Percentiles rank a stretch among this genome's conserved stretches.
phyloP scores from a whole-genome alignment of 2,113 vertebrate genomes.

The Anser brachyrhynchus region DNA sequence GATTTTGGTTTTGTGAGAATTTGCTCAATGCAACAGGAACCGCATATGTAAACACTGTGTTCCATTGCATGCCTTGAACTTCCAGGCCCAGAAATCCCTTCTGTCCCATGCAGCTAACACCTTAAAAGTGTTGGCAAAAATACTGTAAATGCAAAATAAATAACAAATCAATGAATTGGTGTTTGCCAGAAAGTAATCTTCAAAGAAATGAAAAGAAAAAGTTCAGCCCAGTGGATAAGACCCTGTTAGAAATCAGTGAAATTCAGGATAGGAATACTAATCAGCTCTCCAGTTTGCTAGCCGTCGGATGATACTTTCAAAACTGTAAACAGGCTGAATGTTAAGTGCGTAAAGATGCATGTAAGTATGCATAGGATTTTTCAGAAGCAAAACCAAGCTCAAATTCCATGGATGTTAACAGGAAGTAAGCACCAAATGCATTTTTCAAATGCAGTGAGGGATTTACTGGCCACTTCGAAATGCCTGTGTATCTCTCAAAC shows the following conservation, averaged over 20 bases:
- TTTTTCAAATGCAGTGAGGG: neutral
- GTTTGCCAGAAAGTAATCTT: neutral
- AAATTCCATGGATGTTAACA: neutral
- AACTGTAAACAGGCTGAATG: neutral
- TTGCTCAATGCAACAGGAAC: neutral
- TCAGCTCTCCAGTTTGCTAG: neutral
- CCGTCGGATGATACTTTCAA: neutral
- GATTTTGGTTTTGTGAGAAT: slow-evolving; percentile 20
- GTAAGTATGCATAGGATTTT: neutral
- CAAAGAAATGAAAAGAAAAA: neutral
- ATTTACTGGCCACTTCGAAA: neutral
- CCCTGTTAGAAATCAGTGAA: neutral
- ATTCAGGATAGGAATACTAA: neutral
- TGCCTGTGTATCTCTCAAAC: neutral
- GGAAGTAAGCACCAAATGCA: neutral
- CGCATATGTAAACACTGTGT: neutral
- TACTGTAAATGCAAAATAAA: neutral
- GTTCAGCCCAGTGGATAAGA: neutral
- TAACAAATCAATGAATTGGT: neutral
- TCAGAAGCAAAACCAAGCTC: neutral
- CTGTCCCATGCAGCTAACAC: neutral
- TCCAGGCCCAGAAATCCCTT: slow-evolving; percentile 30
- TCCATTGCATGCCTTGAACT: slow-evolving; percentile 26
- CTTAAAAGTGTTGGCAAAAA: neutral
- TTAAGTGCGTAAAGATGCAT: neutral